These are phyloP conservation scores for Meandrusa payeni DNA, from an alignment of 2,888 invertebrate species.

Conservation along the genomic window DNA sequence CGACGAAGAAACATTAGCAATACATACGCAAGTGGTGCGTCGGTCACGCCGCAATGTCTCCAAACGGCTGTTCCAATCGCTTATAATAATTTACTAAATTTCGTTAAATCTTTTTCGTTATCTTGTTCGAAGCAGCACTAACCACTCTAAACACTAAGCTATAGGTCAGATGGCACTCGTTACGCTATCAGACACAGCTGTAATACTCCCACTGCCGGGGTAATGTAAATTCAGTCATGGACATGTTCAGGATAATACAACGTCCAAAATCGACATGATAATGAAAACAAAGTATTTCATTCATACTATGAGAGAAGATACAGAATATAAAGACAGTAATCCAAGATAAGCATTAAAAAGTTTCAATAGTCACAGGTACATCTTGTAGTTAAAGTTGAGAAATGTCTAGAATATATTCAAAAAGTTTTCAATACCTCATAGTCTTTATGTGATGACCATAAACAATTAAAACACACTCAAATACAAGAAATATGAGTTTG, in stretches of 20 bases:
- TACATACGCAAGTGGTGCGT: too few relatives aligned
- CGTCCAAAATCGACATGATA: conserved; percentile 3
- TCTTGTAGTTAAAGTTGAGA: conserved; percentile 3
- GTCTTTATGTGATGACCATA: conserved; percentile 11
- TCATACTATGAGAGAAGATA: too few relatives aligned
- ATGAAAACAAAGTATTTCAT: too few relatives aligned
- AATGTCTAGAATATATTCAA: conserved; percentile 2
- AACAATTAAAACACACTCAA: neutral
- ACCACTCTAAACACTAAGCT: conserved; percentile 70
- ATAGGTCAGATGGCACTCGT: conserved; percentile 74
- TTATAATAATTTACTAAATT: conserved; percentile 61
- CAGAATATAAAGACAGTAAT: too few relatives aligned
- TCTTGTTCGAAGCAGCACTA: conserved; percentile 72
- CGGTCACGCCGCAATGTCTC: too few relatives aligned
- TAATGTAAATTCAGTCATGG: conserved; percentile 16
- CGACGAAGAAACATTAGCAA: conserved; percentile 56
- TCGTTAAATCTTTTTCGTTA: conserved; percentile 73
- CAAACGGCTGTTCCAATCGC: conserved; percentile 49
- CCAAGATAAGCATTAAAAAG: conserved; percentile 7
- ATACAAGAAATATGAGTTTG: neutral
- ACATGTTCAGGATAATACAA: conserved; percentile 13
- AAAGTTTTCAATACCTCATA: conserved; percentile 2
- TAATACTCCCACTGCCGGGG: conserved; percentile 1
- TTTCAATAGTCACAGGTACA: conserved; percentile 14
- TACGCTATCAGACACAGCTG: conserved; percentile 55